Conservation (phyloP, 2,888 invertebrate genomes). For the Poecilus cupreus region DNA sequence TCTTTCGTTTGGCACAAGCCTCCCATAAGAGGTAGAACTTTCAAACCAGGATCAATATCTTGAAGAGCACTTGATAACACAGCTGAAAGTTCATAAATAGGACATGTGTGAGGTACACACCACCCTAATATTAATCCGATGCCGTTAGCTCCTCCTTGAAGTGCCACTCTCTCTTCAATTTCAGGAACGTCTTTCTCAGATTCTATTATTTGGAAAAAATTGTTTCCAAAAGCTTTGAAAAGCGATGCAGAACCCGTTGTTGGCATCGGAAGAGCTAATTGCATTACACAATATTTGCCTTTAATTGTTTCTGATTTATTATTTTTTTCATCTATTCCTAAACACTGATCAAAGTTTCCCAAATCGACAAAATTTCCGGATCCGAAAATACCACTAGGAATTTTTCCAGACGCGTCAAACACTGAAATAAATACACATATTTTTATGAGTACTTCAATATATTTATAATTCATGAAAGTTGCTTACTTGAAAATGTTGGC, state of each 20-base stretch:
- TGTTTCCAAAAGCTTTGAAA: background rate
- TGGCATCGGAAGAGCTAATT: slow-evolving; percentile 17
- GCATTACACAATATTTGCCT: slow-evolving; percentile 61
- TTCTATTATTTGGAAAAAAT: background rate
- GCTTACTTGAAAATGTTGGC: background rate
- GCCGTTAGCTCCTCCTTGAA: background rate
- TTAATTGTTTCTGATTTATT: slow-evolving; percentile 31
- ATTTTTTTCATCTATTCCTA: slow-evolving; percentile 65
- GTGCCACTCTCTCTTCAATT: background rate
- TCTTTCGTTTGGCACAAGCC: slow-evolving; percentile 40
- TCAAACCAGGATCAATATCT: background rate
- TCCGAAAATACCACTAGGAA: slow-evolving; percentile 72
- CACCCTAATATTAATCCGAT: slow-evolving; percentile 23
- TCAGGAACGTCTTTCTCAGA: background rate
- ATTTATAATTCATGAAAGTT: background rate
- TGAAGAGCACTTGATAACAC: background rate
- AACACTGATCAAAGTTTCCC: slow-evolving; percentile 73
- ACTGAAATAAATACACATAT: no score
- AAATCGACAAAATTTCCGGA: slow-evolving; percentile 71
- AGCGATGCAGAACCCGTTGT: background rate
- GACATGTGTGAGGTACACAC: slow-evolving; percentile 58
- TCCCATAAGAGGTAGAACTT: background rate
- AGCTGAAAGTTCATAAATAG: slow-evolving; percentile 23
- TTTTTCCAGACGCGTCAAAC: slow-evolving; percentile 73
- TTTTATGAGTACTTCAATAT: background rate